Conservation (phyloP, 2,797 vertebrate genomes). For the Intellagama lesueurii region DNA sequence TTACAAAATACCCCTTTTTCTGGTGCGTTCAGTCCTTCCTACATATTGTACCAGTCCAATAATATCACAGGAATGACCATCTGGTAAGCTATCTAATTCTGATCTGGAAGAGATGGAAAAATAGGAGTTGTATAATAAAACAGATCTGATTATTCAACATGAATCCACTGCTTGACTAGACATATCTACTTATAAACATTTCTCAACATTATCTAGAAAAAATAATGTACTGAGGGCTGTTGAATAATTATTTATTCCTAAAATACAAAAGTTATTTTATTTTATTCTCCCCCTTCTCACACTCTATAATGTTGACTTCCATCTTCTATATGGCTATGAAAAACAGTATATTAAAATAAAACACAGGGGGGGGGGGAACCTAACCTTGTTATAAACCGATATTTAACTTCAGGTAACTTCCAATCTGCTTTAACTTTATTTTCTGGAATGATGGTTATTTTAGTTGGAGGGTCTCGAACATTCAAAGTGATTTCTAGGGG, state of each 20-base stretch:
- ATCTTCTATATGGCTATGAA: neutral
- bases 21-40: constrained; percentile 88
- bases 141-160: neutral
- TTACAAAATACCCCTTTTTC: constrained; percentile 80
- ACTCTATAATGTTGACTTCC: neutral
- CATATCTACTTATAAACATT: neutral
- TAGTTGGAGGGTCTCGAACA: constrained; percentile 81
- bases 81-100: constrained; percentile 79
- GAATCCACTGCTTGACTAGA: neutral
- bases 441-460: constrained; percentile 86
- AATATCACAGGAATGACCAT: constrained; percentile 86
- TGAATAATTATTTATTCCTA: neutral
- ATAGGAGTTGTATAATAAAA: neutral
- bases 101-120: constrained; percentile 70
- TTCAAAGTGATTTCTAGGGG: constrained; percentile 90
- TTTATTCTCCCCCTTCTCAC: no score
- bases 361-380: neutral
- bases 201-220: neutral
- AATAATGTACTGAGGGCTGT: neutral
- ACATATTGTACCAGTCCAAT: constrained; percentile 92
- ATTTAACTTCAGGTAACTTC: constrained; percentile 87
- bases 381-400: constrained; percentile 88
- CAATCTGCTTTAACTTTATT: constrained; percentile 87
- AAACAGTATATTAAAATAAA: neutral
- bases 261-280: neutral